Evolutionary conservation across 1,140 invertebrate genomes (phyloP).

Genomic region (Solenopsis invicta): DNA sequence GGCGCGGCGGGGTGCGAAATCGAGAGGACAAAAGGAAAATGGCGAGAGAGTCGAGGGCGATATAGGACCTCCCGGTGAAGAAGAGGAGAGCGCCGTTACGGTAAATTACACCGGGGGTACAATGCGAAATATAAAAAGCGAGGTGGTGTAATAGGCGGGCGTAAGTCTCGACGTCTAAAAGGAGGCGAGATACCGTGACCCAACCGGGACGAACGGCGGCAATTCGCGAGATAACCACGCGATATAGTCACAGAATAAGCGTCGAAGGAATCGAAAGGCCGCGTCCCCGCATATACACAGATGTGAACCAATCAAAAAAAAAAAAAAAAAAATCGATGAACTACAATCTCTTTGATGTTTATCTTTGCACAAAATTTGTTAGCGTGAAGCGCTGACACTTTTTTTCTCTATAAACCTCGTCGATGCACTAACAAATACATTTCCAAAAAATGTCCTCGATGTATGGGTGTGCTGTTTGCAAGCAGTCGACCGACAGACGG

Average conservation of each 20-base stretch:
- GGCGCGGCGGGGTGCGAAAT: constrained; percentile 17
- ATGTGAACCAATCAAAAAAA: background rate
- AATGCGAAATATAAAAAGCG: constrained; percentile 75
- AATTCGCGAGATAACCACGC: constrained; percentile 69
- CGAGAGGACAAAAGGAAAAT: background rate
- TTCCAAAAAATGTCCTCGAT: constrained; percentile 22
- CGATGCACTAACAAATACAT: constrained; percentile 39
- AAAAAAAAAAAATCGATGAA: background rate
- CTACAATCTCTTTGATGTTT: background rate
- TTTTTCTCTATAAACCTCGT: background rate
- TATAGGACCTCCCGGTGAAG: constrained; percentile 22
- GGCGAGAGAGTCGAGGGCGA: background rate
- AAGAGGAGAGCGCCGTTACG: constrained; percentile 66
- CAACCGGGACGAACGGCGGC: constrained; percentile 23
- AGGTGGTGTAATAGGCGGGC: constrained; percentile 69
- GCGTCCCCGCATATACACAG: background rate
- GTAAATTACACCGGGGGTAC: constrained; percentile 77
- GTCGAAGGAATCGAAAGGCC: constrained; percentile 53
- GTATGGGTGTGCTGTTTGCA: constrained; percentile 10
- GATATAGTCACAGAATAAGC: constrained; percentile 72
- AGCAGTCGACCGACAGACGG: constrained; percentile 23
- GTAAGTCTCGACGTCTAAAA: constrained; percentile 61
- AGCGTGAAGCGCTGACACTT: background rate
- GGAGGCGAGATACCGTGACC: constrained; percentile 50
- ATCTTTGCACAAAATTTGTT: constrained; percentile 8